Evolutionary conservation across 2,797 vertebrate genomes (phyloP), one percentile per base, ranked within the genome.

Genomic region (Lutjanus argentimaculatus): DNA sequence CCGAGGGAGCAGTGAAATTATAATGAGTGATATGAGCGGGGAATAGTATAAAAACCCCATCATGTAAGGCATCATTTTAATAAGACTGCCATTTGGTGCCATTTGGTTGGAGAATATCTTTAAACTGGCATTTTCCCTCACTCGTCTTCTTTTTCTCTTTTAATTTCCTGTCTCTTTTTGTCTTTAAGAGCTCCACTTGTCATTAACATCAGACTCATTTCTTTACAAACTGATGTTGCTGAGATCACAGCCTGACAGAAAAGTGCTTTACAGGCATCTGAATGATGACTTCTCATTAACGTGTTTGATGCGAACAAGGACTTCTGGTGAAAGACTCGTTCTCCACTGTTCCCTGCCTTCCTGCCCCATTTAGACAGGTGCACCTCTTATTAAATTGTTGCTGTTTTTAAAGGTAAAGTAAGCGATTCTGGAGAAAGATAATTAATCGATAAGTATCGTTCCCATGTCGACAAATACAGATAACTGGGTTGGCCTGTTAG

Each of bases 31-130:
- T 64, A 10, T 0, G 13, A 46, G 22, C 17, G 30, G 52, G 67
- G 45, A 80, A 46, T 14, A 30, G 22, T 2, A 15, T 17, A 21
- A 67, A 40, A 57, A 22, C 8, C 30, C 22, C 22, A 59, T 74
- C 59, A 68, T 61, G 42, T 48, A 62, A 75, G 59, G 42, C 13
- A n/a, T 64, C 72, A 42, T 67, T 58, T 67, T 69, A 67, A 73
- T 64, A 61, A 77, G 65, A 53, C 43, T 68, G 61, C 22, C 58
- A 19, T 83, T 75, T 71, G 63, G 48, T 58, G 56, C 30, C 43
- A 15, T 73, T 71, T 70, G 21, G 40, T 52, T 25, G 42, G 15
- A 22, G 25, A 36, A 53, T 69, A 1, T 58, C 15, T 19, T n/a
- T 16, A 51, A 21, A 48, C 19, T 52, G 61, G 14, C 10, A 8